phyloP scores from a whole-genome alignment of 2,797 vertebrate species.

The Peromyscus nudipes region DNA sequence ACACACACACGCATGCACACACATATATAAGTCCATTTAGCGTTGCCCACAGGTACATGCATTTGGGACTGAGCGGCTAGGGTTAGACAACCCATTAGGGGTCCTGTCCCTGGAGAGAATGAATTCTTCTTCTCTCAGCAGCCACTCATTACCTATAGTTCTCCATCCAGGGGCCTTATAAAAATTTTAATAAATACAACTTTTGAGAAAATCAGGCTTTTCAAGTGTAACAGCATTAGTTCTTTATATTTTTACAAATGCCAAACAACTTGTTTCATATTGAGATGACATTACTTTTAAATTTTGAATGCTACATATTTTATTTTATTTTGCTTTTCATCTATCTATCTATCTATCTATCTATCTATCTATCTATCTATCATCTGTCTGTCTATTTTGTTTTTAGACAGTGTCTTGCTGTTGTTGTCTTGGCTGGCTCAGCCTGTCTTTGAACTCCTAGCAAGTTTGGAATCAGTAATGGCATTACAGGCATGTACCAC shows the following conservation, averaged over 20 bases:
- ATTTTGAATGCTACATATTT: neutral
- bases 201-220: slow-evolving; percentile 28
- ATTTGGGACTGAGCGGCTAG: neutral
- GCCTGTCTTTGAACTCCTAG: neutral
- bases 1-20: neutral
- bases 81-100: neutral
- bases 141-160: neutral
- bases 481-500: neutral
- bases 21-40: neutral
- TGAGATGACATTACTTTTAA: slow-evolving; percentile 13
- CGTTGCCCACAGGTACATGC: neutral
- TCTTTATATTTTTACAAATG: slow-evolving; percentile 4
- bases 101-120: neutral
- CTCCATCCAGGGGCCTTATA: neutral
- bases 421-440: neutral
- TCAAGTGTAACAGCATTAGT: slow-evolving; percentile 2
- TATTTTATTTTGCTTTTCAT: neutral
- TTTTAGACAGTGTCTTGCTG: neutral
- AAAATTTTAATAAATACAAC: neutral
- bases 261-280: neutral
- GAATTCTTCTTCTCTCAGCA: neutral
- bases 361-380: neutral
- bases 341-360: neutral
- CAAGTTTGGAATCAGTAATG: too few relatives aligned
- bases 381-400: neutral